A percentile compares a stretch with the other conserved stretches of the same genome.
These are phyloP conservation scores for Coranthus polyacanthus DNA, from an alignment of 2,797 vertebrate genomes.

Conservation along the genomic window DNA sequence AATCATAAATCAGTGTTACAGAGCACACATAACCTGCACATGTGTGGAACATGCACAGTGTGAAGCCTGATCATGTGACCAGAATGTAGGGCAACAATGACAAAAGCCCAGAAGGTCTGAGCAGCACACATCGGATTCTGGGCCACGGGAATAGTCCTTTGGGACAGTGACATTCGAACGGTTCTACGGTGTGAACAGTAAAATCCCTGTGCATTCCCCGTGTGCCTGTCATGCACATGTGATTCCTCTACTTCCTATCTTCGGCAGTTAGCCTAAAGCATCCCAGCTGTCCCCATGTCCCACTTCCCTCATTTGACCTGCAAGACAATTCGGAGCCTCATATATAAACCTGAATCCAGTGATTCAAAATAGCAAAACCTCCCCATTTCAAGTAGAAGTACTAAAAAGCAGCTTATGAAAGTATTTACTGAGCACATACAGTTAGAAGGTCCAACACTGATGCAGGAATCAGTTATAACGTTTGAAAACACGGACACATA, in stretches of 20 bases:
- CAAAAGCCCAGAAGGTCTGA: slow-evolving; percentile 41
- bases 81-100: slow-evolving; percentile 59
- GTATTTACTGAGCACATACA: slow-evolving; percentile 16
- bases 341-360: slow-evolving; percentile 29
- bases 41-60: slow-evolving; percentile 22
- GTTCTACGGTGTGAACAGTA: slow-evolving; percentile 32
- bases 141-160: slow-evolving; percentile 27
- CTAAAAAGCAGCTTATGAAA: slow-evolving; percentile 15
- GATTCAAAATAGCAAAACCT: slow-evolving; percentile 7
- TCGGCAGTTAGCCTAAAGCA: slow-evolving; percentile 50
- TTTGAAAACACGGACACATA: slow-evolving; percentile 10
- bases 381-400: slow-evolving; percentile 23
- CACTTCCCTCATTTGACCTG: slow-evolving; percentile 66
- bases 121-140: slow-evolving; percentile 15
- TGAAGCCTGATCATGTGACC: slow-evolving; percentile 49
- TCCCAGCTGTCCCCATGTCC: slow-evolving; percentile 68
- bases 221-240: slow-evolving; percentile 66
- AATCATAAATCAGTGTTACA: slow-evolving; percentile 70
- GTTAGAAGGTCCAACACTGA: not conserved
- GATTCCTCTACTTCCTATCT: slow-evolving; percentile 38
- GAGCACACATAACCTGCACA: slow-evolving; percentile 53
- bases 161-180: slow-evolving; percentile 33
- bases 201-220: slow-evolving; percentile 40
- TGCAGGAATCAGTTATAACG: slow-evolving; percentile 16
- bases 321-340: slow-evolving; percentile 30